Conservation (phyloP, 2,888 invertebrate species). For the Petrolisthes cinctipes region DNA sequence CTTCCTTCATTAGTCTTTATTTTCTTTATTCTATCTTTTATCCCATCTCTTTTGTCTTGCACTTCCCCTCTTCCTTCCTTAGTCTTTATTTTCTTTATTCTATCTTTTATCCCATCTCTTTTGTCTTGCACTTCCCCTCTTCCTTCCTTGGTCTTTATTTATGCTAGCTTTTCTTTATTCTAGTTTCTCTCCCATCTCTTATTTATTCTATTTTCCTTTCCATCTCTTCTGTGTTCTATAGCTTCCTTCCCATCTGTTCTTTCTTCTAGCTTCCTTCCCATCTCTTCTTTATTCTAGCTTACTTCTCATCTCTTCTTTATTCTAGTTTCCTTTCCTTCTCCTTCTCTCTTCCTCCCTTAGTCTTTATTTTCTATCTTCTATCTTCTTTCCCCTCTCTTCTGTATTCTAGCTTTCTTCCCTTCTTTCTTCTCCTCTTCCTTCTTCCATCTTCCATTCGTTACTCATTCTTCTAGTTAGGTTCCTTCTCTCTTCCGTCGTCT, state of each 20-base stretch:
- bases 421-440: background rate
- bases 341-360: background rate
- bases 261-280: background rate
- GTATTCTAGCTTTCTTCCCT: background rate
- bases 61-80: background rate
- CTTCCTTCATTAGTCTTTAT: background rate
- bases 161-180: no score
- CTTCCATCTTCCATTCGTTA: background rate
- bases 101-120: no score
- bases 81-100: background rate
- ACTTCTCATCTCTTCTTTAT: background rate
- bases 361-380: background rate
- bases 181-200: background rate
- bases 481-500: no score
- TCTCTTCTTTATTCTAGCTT: background rate
- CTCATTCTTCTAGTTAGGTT: no score
- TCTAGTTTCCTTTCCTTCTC: background rate
- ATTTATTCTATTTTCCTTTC: background rate
- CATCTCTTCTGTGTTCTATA: constrained; percentile 5
- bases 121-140: background rate
- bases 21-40: background rate
- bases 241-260: background rate
- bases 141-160: background rate
- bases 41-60: background rate
- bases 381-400: background rate